Conservation (phyloP, 2,797 vertebrate genomes). For the Argyrosomus regius region DNA sequence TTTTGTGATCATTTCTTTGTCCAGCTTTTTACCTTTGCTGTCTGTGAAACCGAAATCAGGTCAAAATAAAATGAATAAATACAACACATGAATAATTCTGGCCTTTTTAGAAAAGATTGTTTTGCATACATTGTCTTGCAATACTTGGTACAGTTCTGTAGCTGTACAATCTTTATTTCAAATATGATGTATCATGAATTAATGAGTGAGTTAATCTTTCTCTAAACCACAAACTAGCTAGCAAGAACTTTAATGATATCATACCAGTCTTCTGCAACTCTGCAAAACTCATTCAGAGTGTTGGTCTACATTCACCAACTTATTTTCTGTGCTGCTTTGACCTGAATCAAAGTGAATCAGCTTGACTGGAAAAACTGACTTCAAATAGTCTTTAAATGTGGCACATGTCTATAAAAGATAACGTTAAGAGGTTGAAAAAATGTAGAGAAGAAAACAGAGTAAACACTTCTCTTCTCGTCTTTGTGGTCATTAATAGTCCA, state of each 20-base stretch:
- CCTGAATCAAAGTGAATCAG: conserved; percentile 14
- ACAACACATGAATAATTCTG: not conserved
- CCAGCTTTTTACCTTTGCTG: not conserved
- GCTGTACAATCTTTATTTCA: not conserved
- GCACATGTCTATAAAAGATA: not conserved
- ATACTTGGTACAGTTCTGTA: not conserved
- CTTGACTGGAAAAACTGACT: not conserved
- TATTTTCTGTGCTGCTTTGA: conserved; percentile 3
- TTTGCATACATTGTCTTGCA: not conserved
- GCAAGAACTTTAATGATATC: not conserved
- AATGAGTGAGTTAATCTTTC: not conserved
- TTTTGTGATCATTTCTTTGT: conserved; percentile 28
- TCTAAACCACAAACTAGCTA: not conserved
- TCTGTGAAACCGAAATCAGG: not conserved
- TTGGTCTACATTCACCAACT: not conserved
- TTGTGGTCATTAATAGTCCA: conserved; percentile 15
- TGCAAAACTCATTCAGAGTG: not conserved
- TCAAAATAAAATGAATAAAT: not conserved
- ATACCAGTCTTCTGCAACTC: not conserved
- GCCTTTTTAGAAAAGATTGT: not conserved
- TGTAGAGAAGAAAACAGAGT: not conserved
- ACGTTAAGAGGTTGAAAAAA: conserved; percentile 19
- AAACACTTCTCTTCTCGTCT: conserved; percentile 30
- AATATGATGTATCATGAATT: not conserved
- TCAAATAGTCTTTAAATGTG: conserved; percentile 16